phyloP scores from a whole-genome alignment of 1,140 invertebrate species.

The Scaptomyza montana region DNA sequence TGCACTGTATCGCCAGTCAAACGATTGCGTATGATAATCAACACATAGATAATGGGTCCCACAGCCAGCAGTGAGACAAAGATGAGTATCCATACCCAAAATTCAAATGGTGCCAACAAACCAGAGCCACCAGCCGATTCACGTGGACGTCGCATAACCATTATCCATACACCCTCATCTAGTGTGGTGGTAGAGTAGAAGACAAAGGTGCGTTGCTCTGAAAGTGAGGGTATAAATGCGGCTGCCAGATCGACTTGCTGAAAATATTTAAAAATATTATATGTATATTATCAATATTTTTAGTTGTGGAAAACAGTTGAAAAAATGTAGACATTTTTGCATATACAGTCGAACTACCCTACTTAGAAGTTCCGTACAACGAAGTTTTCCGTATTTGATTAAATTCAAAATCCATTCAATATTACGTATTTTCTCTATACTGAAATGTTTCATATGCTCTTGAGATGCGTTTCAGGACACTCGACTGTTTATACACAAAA shows the following conservation, averaged over 20 bases:
- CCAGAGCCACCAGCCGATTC: conserved; percentile 93
- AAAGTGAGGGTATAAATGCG: conserved; percentile 89
- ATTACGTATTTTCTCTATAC: too few species aligned
- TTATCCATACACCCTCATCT: conserved; percentile 90
- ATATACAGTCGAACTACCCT: too few species aligned
- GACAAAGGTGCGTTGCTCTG: conserved; percentile 85
- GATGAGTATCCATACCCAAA: conserved; percentile 91
- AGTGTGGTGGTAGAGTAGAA: conserved; percentile 87
- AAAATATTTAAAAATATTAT: background rate
- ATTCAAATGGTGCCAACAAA: conserved; percentile 91
- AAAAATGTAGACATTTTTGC: too few species aligned
- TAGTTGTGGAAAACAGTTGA: too few species aligned
- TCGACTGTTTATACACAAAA: too few species aligned
- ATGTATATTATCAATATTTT: too few species aligned
- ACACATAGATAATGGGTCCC: conserved; percentile 90
- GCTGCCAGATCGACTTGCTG: conserved; percentile 91
- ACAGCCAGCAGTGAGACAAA: conserved; percentile 88
- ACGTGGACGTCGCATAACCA: conserved; percentile 90
- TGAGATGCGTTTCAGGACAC: too few species aligned
- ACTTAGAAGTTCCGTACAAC: too few species aligned
- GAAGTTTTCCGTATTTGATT: too few species aligned
- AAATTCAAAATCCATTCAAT: too few species aligned
- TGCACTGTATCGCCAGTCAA: conserved; percentile 85
- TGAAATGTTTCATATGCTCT: too few species aligned
- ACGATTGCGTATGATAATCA: conserved; percentile 87